These are phyloP conservation scores for Blastobasis adustella DNA, from an alignment of 2,888 invertebrate genomes.

Conservation along the genomic window DNA sequence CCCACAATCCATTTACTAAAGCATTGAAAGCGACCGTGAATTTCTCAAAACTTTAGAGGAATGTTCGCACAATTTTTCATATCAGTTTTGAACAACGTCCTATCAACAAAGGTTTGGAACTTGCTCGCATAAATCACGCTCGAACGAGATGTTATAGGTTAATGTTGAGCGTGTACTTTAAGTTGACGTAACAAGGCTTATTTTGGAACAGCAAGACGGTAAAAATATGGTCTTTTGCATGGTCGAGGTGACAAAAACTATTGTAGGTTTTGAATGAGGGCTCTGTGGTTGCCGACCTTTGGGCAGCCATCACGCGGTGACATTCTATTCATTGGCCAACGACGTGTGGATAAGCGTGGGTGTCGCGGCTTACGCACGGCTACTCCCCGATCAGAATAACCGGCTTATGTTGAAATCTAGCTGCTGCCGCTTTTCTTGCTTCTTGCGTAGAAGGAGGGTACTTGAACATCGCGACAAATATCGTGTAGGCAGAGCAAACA, in stretches of 20 bases:
- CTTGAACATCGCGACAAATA: too few relatives aligned
- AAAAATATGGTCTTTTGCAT: slow-evolving; percentile 4
- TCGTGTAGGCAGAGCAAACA: too few relatives aligned
- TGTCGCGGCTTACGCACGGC: slow-evolving; percentile 19
- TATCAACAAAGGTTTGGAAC: slow-evolving; percentile 11
- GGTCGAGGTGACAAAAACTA: slow-evolving; percentile 52
- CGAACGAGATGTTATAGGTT: slow-evolving; percentile 55
- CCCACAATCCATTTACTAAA: slow-evolving; percentile 52
- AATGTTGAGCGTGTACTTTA: slow-evolving; percentile 13
- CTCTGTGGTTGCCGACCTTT: slow-evolving; percentile 48
- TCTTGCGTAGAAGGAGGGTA: too few relatives aligned
- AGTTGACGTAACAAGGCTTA: too few relatives aligned
- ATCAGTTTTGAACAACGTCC: slow-evolving; percentile 6
- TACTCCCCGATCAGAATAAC: too few relatives aligned
- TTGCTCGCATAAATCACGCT: slow-evolving; percentile 55
- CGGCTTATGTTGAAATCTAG: too few relatives aligned
- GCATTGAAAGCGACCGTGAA: slow-evolving; percentile 47
- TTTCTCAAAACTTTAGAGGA: slow-evolving; percentile 34
- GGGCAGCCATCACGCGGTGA: slow-evolving; percentile 24
- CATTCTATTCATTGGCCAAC: slow-evolving; percentile 30
- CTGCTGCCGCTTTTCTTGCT: too few relatives aligned
- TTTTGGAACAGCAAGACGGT: too few relatives aligned
- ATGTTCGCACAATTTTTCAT: slow-evolving; percentile 51
- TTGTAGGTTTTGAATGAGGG: slow-evolving; percentile 47
- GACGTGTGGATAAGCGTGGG: slow-evolving; percentile 29